phyloP scores from a whole-genome alignment of 1,140 invertebrate genomes.

The Homalodisca vitripennis region DNA sequence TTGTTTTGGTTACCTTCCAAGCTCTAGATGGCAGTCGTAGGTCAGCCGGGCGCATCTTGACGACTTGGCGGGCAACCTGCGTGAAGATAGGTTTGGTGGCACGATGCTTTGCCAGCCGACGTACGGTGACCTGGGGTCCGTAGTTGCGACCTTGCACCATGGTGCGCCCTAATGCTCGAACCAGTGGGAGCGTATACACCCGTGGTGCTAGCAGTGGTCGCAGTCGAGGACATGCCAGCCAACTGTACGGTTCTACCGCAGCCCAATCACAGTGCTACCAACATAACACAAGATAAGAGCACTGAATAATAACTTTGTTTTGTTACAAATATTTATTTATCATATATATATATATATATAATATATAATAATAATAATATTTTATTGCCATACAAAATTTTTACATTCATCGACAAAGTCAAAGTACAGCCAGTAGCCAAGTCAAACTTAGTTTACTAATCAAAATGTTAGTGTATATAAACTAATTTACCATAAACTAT shows the following conservation, averaged over 20 bases:
- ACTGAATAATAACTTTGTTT: no score
- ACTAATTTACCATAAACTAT: no score
- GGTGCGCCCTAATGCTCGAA: conserved; percentile 61
- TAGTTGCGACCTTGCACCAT: conserved; percentile 69
- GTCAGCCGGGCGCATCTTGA: conserved; percentile 58
- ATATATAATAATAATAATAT: no score
- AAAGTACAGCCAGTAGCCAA: no score
- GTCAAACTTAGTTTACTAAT: no score
- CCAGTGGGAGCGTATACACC: conserved; percentile 64
- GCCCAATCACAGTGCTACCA: conserved; percentile 48
- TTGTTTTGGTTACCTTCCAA: conserved; percentile 70
- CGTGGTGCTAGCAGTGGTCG: conserved; percentile 57
- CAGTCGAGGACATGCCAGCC: conserved; percentile 53
- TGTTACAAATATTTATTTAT: no score
- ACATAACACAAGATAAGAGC: no score
- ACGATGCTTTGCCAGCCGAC: conserved; percentile 55
- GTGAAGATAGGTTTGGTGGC: conserved; percentile 61
- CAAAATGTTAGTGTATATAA: no score
- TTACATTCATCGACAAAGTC: no score
- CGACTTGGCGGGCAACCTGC: conserved; percentile 64
- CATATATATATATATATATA: no score
- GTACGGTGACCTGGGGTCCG: conserved; percentile 64
- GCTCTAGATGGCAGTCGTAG: conserved; percentile 62
- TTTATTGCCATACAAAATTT: no score
- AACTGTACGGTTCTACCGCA: conserved; percentile 47